These are phyloP conservation scores for Drosophila ambigua DNA, from an alignment of 1,140 invertebrate species.

Conservation along the genomic window DNA sequence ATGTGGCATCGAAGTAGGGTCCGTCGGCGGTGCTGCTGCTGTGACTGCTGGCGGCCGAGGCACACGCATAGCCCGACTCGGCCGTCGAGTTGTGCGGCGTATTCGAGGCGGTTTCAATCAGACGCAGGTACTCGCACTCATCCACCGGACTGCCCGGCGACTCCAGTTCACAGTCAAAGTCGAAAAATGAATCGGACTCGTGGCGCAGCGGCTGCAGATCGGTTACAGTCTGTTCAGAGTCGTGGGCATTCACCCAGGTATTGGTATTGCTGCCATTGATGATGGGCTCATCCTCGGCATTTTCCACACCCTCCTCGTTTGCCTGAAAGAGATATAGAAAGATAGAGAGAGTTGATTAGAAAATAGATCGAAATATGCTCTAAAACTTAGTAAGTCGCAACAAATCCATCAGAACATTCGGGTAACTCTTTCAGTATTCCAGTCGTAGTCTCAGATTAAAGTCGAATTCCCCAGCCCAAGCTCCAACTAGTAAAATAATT, in stretches of 20 bases:
- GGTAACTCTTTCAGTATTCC: not conserved
- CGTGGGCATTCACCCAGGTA: conserved; percentile 73
- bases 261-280: conserved; percentile 74
- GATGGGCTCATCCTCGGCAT: conserved; percentile 76
- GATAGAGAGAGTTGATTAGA: not conserved
- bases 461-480: no score
- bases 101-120: conserved; percentile 84
- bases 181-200: conserved; percentile 86
- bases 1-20: conserved; percentile 85
- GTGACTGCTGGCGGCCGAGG: conserved; percentile 80
- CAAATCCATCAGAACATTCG: not conserved
- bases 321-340: conserved; percentile 32
- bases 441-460: no score
- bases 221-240: conserved; percentile 76
- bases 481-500: no score
- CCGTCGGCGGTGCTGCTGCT: conserved; percentile 84
- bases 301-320: conserved; percentile 67
- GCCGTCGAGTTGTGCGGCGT: conserved; percentile 84
- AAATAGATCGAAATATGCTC: not conserved
- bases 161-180: conserved; percentile 86
- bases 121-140: conserved; percentile 84
- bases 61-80: conserved; percentile 85
- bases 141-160: conserved; percentile 88
- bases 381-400: not conserved
- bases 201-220: conserved; percentile 84